Base-by-base conservation (phyloP, 2,797 vertebrate species). In the Cirrhinus molitorella region DNA sequence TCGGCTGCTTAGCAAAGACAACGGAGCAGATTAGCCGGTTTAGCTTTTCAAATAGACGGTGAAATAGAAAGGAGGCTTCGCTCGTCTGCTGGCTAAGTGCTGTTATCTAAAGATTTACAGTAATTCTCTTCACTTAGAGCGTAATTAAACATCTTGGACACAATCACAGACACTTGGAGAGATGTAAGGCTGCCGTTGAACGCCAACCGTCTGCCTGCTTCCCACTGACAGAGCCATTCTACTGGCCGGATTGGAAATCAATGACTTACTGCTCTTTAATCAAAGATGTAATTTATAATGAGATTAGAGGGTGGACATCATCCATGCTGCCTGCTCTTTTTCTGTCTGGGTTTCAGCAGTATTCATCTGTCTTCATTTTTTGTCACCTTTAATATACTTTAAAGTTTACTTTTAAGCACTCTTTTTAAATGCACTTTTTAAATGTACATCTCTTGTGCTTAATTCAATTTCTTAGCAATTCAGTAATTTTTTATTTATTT, bases 191-290 rank as follows among this genome's bases (percentile, higher is more conserved):
- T 83, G 71, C 68, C 61, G 87, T 87, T 82, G 87, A 90, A 93
- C 89, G 88, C 76, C 87, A 89, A 83, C 93, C 63, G 66, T 84
- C 91, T 93, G 90, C 90, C 86, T 92, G 92, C n/a, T n/a, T n/a
- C n/a, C n/a, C n/a, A n/a, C n/a, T n/a, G n/a, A 95, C 90, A 91
- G 89, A 93, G 91, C 90, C 90, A 86, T 94, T 93, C 93, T 86
- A 87, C 87, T 90, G 86, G 82, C 81, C 61, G 89, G 92, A 93
- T 90, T 92, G 91, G 90, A 94, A 95, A 94, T 95, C 95, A 93
- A 92, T 95, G 93, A 85, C 89, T 70, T 25, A 47, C 83, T 84
- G 76, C 81, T 89, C 85, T 91, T 91, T 90, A 91, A 92, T 92
- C 87, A 90, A 87, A 86, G 87, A 88, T 83, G 88, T 86, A 89